Base-by-base conservation (phyloP, 1,140 invertebrate genomes). In the Macrotrachela quadricornifera region DNA sequence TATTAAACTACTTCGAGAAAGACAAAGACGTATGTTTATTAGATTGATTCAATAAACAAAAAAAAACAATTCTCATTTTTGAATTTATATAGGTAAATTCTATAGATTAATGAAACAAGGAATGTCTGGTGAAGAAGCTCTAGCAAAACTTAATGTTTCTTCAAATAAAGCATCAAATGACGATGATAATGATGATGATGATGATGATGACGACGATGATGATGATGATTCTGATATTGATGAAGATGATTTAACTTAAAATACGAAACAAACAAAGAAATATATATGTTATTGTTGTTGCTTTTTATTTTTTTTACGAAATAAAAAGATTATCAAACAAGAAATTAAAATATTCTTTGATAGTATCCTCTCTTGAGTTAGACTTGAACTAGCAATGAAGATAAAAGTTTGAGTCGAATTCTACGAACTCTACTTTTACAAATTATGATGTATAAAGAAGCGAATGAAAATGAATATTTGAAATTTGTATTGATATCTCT, bases 1-100 rank as follows among this genome's bases (percentile, higher is more conserved):
- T 43, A 37, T 64, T 8, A 57, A 60, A 50, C 44, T 59, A 16
- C 49, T 63, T 46, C 53, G 59, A 21, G 63, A 64, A 54, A 58
- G 63, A 57, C 52, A 63, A 49, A 52, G 62, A 60, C 58, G 63
- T 63, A 54, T 38, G 55, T 58, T 21, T 30, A 21, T 40, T 12
- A n/a, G 6, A 13, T 14, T 45, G 14, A 17, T 14, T 38, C 14
- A n/a, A n/a, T n/a, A n/a, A n/a, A n/a, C 13, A 4, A 10, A 44
- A n/a, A 41, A 6, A 45, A 42, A 45, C 39, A 13, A 36, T 10
- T 10, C 21, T 39, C 9, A 39, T 16, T 53, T 47, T 10, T 30
- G 2, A 3, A 44, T 44, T 44, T 44, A 44, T 15, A 44, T 9
- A 53, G 51, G 51, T 17, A 53, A 46, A 46, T 46, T 53, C 6